Evolutionary conservation across 2,888 invertebrate genomes (phyloP).

Genomic region (Loripinus fragilis): DNA sequence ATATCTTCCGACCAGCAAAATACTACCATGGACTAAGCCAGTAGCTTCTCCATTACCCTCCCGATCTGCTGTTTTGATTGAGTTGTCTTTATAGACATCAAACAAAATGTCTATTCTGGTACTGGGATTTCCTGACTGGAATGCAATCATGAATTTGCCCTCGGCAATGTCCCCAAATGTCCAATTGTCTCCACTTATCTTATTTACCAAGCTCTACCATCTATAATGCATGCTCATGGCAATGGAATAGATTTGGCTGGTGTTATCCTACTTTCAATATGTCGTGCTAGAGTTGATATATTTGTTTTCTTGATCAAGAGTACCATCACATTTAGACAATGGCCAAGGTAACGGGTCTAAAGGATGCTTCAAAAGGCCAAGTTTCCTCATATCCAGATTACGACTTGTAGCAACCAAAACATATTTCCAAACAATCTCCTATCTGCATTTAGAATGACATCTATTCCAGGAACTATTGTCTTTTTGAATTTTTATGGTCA

Average conservation of each 20-base stretch:
- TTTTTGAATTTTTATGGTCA: conserved; percentile 24
- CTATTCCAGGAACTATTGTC: conserved; percentile 8
- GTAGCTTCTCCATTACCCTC: not conserved
- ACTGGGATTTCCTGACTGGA: conserved; percentile 16
- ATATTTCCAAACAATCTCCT: conserved; percentile 41
- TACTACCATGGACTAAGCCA: not conserved
- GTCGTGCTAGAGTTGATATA: conserved; percentile 38
- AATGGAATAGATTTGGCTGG: conserved; percentile 34
- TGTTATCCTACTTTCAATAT: conserved; percentile 33
- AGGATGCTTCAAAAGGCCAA: conserved; percentile 49
- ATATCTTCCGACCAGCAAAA: not conserved
- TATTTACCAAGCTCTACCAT: conserved; percentile 33
- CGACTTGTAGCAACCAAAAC: conserved; percentile 38
- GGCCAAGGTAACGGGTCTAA: too few species aligned
- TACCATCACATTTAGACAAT: too few species aligned
- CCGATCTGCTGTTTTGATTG: conserved; percentile 52
- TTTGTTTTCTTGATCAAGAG: conserved; percentile 59
- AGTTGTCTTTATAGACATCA: conserved; percentile 44
- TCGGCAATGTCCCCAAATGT: conserved; percentile 24
- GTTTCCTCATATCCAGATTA: conserved; percentile 32
- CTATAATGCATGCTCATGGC: conserved; percentile 36
- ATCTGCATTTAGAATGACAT: not conserved
- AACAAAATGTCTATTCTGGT: conserved; percentile 53
- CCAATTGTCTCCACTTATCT: conserved; percentile 26
- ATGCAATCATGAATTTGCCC: conserved; percentile 21